Conservation (phyloP, 2,113 vertebrate genomes). For the Buteo buteo region DNA sequence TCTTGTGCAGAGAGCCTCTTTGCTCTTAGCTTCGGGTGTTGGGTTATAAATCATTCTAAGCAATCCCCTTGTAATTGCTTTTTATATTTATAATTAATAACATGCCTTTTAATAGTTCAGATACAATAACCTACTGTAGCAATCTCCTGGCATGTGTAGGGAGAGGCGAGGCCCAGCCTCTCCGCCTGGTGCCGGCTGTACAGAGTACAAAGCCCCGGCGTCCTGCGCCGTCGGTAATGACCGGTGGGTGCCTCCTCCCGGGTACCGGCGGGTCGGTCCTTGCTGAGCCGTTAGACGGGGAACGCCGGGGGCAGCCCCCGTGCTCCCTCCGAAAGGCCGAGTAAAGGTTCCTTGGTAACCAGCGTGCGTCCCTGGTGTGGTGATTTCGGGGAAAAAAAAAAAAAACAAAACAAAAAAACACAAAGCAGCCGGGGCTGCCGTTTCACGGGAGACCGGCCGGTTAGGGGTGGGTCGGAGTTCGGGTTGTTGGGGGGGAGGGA, state of each 20-base stretch:
- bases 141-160: fast-evolving
- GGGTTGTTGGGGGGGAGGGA: no score
- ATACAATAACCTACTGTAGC: neutral
- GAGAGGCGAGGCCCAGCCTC: no score
- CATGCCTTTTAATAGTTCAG: neutral
- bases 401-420: fast-evolving
- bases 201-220: fast-evolving
- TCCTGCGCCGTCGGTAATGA: neutral
- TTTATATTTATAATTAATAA: neutral
- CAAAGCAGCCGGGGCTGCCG: neutral
- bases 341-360: neutral
- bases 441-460: neutral
- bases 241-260: fast-evolving
- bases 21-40: neutral
- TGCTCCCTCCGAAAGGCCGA: neutral
- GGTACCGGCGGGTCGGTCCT: neutral
- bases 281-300: fast-evolving
- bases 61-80: neutral
- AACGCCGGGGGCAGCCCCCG: no score
- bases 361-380: neutral
- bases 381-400: fast-evolving
- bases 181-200: no score
- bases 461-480: neutral
- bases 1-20: neutral
- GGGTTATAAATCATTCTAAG: neutral